Evolutionary conservation across 2,113 vertebrate species (phyloP).

Genomic region (Passer montanus): DNA sequence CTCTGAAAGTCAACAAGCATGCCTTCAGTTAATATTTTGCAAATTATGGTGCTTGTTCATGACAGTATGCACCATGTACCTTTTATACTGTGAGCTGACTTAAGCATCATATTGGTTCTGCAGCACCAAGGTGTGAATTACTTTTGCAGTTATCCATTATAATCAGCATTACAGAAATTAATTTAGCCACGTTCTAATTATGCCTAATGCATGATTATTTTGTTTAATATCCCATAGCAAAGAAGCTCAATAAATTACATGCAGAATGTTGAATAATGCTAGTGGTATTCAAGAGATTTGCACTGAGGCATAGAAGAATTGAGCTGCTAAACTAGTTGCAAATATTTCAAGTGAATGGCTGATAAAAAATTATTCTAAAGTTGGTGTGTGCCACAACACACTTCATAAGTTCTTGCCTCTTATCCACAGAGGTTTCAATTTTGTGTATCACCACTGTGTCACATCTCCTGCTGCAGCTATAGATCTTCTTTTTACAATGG

Average conservation of each 20-base stretch:
- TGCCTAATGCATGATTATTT: background rate
- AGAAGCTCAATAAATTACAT: background rate
- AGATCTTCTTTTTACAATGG: background rate
- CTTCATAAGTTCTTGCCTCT: background rate
- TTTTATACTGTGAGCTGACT: background rate
- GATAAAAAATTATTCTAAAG: background rate
- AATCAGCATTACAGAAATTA: background rate
- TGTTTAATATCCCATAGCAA: constrained; percentile 11
- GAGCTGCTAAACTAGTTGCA: background rate
- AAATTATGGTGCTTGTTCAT: background rate
- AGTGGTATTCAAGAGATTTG: background rate
- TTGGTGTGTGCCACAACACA: background rate
- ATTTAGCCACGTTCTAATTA: background rate
- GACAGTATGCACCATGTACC: background rate
- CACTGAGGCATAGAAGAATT: background rate
- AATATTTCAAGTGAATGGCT: background rate
- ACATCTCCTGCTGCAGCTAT: background rate
- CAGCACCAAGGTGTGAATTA: background rate
- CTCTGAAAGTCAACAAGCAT: background rate
- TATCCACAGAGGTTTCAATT: background rate
- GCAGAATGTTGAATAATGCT: background rate
- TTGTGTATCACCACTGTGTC: background rate
- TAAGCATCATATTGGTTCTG: background rate
- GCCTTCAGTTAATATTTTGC: background rate
- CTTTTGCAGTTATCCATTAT: background rate